phyloP scores from a whole-genome alignment of 2,797 vertebrate species.

The Pristis pectinata region DNA sequence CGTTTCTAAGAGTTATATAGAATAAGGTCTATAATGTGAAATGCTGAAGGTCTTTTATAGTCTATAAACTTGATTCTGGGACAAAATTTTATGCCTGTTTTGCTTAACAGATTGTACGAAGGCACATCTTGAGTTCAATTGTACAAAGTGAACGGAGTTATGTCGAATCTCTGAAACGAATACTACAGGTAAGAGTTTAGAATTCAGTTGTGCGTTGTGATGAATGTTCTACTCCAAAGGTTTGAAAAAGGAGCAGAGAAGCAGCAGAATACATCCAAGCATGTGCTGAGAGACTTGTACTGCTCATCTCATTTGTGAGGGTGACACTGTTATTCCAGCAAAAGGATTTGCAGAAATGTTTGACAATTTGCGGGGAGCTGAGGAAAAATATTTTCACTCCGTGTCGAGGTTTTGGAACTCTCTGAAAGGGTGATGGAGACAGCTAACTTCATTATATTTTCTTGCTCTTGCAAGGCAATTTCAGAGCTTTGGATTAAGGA shows the following conservation, averaged over 20 bases:
- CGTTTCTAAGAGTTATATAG: neutral
- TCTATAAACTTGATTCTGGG: fast-evolving
- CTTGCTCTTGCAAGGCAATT: too few species aligned
- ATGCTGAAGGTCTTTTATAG: too few species aligned
- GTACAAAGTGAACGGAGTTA: conserved; percentile 89
- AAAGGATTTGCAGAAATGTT: neutral
- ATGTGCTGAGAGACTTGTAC: too few species aligned
- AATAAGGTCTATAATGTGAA: neutral
- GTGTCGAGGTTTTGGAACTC: too few species aligned
- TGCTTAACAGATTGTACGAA: conserved; percentile 71
- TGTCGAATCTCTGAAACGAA: conserved; percentile 79
- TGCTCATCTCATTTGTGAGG: neutral
- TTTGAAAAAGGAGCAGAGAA: neutral
- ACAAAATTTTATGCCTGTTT: neutral
- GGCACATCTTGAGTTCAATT: conserved; percentile 84
- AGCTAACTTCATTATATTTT: too few species aligned
- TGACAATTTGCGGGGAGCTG: neutral
- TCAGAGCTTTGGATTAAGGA: too few species aligned
- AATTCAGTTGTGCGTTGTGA: neutral
- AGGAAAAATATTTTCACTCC: neutral
- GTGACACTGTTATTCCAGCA: too few species aligned
- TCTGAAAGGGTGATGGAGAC: too few species aligned
- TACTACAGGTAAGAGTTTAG: conserved; percentile 71
- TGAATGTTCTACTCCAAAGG: too few species aligned
- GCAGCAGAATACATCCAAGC: neutral